Percentiles rank a stretch among this genome's conserved stretches.
Conservation (phyloP, 2,113 vertebrate genomes). For the Menidia beryllina region DNA sequence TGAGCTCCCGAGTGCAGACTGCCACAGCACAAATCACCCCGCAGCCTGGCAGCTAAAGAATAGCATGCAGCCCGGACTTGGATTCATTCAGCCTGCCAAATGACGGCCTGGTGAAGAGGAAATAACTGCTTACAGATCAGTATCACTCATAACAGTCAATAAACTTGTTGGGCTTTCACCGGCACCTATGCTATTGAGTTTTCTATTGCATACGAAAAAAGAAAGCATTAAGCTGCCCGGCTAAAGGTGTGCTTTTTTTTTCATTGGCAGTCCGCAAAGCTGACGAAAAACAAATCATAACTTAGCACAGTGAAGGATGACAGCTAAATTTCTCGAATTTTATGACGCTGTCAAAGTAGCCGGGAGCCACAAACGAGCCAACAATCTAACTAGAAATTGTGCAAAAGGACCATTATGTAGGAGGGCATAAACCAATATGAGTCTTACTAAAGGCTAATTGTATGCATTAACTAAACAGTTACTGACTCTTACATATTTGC, state of each 20-base stretch:
- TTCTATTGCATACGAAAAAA: conserved; percentile 46
- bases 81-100: conserved; percentile 64
- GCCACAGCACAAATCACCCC: conserved; percentile 63
- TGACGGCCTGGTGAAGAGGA: conserved; percentile 62
- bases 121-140: conserved; percentile 75
- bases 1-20: conserved; percentile 45
- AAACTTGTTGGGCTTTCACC: conserved; percentile 64
- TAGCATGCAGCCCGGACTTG: conserved; percentile 47
- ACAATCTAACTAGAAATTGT: neutral
- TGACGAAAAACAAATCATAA: conserved; percentile 49
- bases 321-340: conserved; percentile 36
- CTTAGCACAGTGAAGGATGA: conserved; percentile 28
- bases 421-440: neutral
- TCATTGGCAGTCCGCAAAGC: conserved; percentile 39
- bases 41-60: conserved; percentile 66
- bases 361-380: conserved; percentile 8
- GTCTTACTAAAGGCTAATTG: neutral
- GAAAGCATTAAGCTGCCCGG: conserved; percentile 41
- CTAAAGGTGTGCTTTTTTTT: conserved; percentile 31
- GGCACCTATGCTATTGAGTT: conserved; percentile 44
- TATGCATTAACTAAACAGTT: neutral
- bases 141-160: conserved; percentile 71
- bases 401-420: neutral
- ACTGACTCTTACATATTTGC: neutral
- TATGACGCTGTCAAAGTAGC: conserved; percentile 27